Percentiles rank a stretch among this genome's conserved stretches.
Conservation (phyloP, 1,140 invertebrate species). For the Adelges cooleyi region DNA sequence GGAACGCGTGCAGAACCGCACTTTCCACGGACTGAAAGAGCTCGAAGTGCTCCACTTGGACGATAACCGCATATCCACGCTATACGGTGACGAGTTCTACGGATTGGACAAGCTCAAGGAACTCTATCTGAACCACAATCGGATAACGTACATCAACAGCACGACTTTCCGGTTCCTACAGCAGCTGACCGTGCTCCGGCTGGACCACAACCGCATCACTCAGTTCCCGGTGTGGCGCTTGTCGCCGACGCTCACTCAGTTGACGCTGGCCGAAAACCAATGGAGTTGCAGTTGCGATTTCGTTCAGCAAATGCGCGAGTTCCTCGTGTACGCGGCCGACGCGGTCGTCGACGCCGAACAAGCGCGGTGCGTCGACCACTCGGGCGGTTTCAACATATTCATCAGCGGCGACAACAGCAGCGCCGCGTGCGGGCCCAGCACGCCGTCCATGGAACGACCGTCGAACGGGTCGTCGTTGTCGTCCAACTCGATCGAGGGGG, state of each 20-base stretch:
- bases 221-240: slow-evolving; percentile 66
- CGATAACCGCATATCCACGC: slow-evolving; percentile 57
- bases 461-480: slow-evolving; percentile 34
- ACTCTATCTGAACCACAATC: slow-evolving; percentile 54
- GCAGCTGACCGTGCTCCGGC: slow-evolving; percentile 54
- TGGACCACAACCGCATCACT: slow-evolving; percentile 66
- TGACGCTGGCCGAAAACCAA: slow-evolving; percentile 64
- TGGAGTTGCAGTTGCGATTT: slow-evolving; percentile 84
- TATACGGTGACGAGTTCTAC: slow-evolving; percentile 76
- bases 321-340: slow-evolving; percentile 50
- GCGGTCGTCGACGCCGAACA: slow-evolving; percentile 51
- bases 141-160: slow-evolving; percentile 60
- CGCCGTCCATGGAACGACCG: slow-evolving; percentile 35
- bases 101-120: slow-evolving; percentile 50
- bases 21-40: slow-evolving; percentile 75
- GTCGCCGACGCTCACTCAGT: slow-evolving; percentile 50
- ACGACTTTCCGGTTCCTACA: slow-evolving; percentile 61
- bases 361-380: slow-evolving; percentile 52
- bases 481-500: slow-evolving; percentile 40
- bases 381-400: slow-evolving; percentile 47
- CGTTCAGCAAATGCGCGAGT: slow-evolving; percentile 64
- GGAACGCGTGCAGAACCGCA: slow-evolving; percentile 74
- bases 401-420: slow-evolving; percentile 35
- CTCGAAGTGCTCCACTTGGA: slow-evolving; percentile 70
- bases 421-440: slow-evolving; percentile 32